phyloP scores from a whole-genome alignment of 2,797 vertebrate species.

The Rhynchotus rufescens region DNA sequence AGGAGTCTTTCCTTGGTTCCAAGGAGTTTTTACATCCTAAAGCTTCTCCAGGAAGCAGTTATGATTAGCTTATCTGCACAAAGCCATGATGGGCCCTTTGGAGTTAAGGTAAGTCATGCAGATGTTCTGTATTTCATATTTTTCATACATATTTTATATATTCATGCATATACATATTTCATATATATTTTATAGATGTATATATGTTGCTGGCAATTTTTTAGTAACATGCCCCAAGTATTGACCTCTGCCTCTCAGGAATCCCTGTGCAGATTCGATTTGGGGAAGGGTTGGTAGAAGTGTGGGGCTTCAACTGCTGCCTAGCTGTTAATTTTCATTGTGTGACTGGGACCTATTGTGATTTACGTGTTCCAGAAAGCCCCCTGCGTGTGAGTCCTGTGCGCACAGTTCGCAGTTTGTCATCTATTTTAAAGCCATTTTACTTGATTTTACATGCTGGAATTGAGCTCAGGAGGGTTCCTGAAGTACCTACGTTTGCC shows the following conservation, averaged over 20 bases:
- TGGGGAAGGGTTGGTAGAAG: neutral
- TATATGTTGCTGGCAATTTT: neutral
- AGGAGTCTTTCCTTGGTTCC: neutral
- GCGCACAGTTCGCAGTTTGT: neutral
- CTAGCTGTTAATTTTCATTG: neutral
- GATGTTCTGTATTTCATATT: neutral
- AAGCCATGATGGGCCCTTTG: neutral
- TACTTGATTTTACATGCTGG: neutral
- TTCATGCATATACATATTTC: too few relatives aligned
- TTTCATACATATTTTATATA: too few relatives aligned
- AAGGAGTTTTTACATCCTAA: neutral
- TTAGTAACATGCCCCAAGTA: neutral
- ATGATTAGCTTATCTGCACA: neutral
- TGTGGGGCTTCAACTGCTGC: neutral
- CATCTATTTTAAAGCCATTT: neutral
- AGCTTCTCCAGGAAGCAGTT: neutral
- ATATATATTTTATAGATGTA: too few relatives aligned
- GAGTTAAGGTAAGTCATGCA: neutral
- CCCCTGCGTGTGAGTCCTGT: accelerated
- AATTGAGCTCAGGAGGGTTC: neutral
- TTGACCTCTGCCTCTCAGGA: neutral
- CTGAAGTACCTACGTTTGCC: neutral
- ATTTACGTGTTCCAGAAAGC: constrained; percentile 8
- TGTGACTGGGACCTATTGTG: neutral
- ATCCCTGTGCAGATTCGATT: neutral